These are phyloP conservation scores for Ophioninae sp. DNA, from an alignment of 2,888 invertebrate species.

Conservation along the genomic window DNA sequence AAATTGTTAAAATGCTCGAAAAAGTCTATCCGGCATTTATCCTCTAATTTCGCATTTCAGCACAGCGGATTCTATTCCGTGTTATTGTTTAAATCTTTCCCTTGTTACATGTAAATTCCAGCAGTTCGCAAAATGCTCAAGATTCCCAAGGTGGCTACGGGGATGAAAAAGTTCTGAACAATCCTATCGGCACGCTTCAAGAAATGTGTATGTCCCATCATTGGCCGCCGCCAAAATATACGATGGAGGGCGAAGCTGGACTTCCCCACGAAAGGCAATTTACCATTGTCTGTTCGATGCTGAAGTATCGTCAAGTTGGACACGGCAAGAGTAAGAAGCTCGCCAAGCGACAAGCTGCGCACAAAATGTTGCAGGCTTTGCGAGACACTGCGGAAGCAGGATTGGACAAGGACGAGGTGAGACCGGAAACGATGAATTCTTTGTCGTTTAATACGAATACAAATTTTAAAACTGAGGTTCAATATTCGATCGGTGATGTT, in stretches of 20 bases:
- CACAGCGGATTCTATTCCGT: too few relatives aligned
- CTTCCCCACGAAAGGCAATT: constrained; percentile 97
- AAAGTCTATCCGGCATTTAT: too few relatives aligned
- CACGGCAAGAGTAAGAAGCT: constrained; percentile 97
- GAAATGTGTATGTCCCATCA: constrained; percentile 98
- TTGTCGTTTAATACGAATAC: background rate
- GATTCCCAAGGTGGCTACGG: constrained; percentile 75
- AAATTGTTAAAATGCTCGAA: too few relatives aligned
- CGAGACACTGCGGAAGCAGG: constrained; percentile 89
- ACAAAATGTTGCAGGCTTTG: constrained; percentile 94
- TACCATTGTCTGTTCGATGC: constrained; percentile 94
- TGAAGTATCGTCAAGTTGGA: constrained; percentile 92
- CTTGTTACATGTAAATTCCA: constrained; percentile 42
- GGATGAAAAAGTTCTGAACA: constrained; percentile 93
- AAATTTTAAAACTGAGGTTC: background rate
- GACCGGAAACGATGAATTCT: constrained; percentile 58
- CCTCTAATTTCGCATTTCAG: too few relatives aligned
- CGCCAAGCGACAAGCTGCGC: constrained; percentile 97
- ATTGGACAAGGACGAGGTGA: constrained; percentile 89
- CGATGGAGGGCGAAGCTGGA: constrained; percentile 93
- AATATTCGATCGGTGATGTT: background rate
- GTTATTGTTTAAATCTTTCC: background rate
- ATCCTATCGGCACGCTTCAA: constrained; percentile 97
- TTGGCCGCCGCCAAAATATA: constrained; percentile 97
- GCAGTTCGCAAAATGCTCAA: constrained; percentile 80